Conservation (phyloP, 1,140 invertebrate genomes). For the Homalodisca vitripennis region DNA sequence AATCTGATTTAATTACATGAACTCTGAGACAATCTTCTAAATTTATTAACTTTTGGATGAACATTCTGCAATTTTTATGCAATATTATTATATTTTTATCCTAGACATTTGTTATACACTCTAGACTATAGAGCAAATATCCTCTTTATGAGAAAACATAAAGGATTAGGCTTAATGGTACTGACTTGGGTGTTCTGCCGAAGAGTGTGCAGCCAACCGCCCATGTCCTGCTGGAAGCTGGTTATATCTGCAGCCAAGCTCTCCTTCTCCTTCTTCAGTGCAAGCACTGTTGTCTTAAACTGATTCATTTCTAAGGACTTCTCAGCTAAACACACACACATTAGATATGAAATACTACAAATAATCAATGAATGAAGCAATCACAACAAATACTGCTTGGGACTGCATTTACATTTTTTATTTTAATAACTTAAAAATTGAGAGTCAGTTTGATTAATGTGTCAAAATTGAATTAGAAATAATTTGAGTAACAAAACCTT, state of each 20-base stretch:
- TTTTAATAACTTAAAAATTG: too few species aligned
- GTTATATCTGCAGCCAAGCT: not conserved
- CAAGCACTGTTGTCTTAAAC: not conserved
- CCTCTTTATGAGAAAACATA: not conserved
- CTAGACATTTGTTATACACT: not conserved
- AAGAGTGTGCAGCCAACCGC: not conserved
- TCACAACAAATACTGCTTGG: too few species aligned
- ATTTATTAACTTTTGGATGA: not conserved
- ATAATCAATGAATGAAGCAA: too few species aligned
- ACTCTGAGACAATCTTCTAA: too few species aligned
- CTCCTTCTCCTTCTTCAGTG: not conserved
- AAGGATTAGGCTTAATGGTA: not conserved
- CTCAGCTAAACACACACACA: too few species aligned
- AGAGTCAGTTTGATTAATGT: too few species aligned
- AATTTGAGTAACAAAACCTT: too few species aligned
- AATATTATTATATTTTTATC: not conserved
- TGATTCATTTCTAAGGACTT: not conserved
- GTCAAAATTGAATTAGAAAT: too few species aligned
- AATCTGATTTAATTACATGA: too few species aligned
- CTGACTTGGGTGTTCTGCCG: not conserved
- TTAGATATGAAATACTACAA: too few species aligned
- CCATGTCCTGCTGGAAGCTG: conserved; percentile 1
- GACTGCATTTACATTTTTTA: too few species aligned
- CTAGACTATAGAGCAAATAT: not conserved
- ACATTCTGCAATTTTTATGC: not conserved